These are phyloP conservation scores for Vanacampus margaritifer DNA, from an alignment of 2,113 vertebrate species.

Conservation along the genomic window DNA sequence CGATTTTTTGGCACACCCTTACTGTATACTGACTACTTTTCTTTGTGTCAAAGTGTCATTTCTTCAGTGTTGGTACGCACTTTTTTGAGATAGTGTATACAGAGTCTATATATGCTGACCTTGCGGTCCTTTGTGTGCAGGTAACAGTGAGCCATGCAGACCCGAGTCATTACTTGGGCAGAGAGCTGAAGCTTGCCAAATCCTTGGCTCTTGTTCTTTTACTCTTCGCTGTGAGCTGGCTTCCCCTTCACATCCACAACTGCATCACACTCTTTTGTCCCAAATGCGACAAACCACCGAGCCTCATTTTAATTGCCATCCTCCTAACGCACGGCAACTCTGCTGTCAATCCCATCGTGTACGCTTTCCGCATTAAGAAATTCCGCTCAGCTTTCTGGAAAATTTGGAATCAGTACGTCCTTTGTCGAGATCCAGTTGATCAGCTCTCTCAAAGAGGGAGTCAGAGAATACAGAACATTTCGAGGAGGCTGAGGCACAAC, in stretches of 20 bases:
- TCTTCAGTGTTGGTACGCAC: no score
- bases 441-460: slow-evolving; percentile 57
- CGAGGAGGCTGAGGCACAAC: slow-evolving; percentile 46
- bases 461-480: slow-evolving; percentile 48
- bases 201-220: slow-evolving; percentile 90
- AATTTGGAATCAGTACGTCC: slow-evolving; percentile 90
- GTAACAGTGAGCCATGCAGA: slow-evolving; percentile 80
- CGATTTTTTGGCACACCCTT: no score
- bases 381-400: slow-evolving; percentile 86
- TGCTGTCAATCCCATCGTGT: slow-evolving; percentile 93
- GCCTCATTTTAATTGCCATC: slow-evolving; percentile 83
- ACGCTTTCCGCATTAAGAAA: slow-evolving; percentile 93
- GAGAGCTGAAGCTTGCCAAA: slow-evolving; percentile 93
- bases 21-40: no score
- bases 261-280: slow-evolving; percentile 90
- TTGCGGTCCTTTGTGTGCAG: slow-evolving; percentile 47
- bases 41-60: no score
- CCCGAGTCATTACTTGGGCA: slow-evolving; percentile 90
- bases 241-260: slow-evolving; percentile 90
- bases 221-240: slow-evolving; percentile 91
- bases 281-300: slow-evolving; percentile 53
- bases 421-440: slow-evolving; percentile 70
- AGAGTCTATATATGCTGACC: background rate
- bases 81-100: no score
- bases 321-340: slow-evolving; percentile 93